Percentiles rank a stretch among this genome's conserved stretches.
phyloP scores from a whole-genome alignment of 2,888 invertebrate species.

The Melanargia galathea region DNA sequence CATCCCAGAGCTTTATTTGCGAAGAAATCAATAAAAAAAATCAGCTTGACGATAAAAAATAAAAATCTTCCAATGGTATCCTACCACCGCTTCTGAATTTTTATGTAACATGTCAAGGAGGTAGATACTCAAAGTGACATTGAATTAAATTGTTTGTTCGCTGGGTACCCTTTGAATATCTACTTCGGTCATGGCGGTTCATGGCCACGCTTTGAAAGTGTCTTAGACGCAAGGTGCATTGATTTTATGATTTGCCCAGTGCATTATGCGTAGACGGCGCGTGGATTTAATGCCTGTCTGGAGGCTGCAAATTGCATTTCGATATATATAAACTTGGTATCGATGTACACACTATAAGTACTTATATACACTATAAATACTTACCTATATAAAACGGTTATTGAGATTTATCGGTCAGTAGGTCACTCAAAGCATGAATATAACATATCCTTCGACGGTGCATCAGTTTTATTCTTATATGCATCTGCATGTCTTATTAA shows the following conservation, averaged over 20 bases:
- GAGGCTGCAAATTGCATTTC: constrained; percentile 47
- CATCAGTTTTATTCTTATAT: constrained; percentile 1
- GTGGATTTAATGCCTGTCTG: constrained; percentile 52
- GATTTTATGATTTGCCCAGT: constrained; percentile 30
- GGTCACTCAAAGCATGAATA: constrained; percentile 32
- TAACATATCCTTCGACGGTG: constrained; percentile 25
- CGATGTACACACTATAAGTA: constrained; percentile 18
- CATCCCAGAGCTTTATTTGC: too few relatives aligned
- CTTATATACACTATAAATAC: too few relatives aligned
- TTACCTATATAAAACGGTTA: constrained; percentile 26
- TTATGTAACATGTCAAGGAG: constrained; percentile 7
- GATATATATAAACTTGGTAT: neutral
- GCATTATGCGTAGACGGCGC: constrained; percentile 54
- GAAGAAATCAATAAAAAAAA: neutral
- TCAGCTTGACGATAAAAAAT: neutral
- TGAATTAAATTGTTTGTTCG: constrained; percentile 26
- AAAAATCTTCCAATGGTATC: constrained; percentile 8
- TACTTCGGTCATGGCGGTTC: constrained; percentile 36
- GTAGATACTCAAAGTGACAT: constrained; percentile 10
- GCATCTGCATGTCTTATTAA: too few relatives aligned
- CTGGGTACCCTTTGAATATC: constrained; percentile 23
- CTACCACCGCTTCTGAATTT: constrained; percentile 7
- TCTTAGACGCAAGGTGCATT: constrained; percentile 30
- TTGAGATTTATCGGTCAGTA: constrained; percentile 33
- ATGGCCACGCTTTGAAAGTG: constrained; percentile 34